Conservation (phyloP, 2,113 vertebrate genomes). For the Lagenorhynchus albirostris region DNA sequence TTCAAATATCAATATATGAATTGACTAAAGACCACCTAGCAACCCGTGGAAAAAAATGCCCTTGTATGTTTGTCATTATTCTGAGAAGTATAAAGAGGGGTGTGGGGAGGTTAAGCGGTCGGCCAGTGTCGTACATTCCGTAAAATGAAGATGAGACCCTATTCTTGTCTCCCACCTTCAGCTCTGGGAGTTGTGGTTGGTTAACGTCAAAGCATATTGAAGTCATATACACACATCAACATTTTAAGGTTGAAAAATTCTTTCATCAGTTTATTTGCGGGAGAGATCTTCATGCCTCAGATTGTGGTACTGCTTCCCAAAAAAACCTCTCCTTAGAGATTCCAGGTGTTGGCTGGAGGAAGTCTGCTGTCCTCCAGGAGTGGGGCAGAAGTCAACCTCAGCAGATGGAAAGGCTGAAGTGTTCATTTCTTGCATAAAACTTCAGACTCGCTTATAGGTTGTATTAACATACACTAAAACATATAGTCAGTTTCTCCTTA, state of each 20-base stretch:
- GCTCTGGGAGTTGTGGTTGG: rapidly evolving
- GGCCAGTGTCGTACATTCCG: rapidly evolving
- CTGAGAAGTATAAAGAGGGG: neutral
- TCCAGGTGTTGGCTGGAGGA: neutral
- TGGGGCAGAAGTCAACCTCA: neutral
- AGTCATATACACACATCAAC: neutral
- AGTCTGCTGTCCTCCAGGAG: neutral
- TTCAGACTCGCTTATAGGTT: neutral
- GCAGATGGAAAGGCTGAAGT: neutral
- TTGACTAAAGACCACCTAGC: rapidly evolving
- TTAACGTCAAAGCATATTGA: neutral
- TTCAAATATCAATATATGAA: neutral
- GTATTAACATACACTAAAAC: neutral
- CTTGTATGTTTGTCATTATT: neutral
- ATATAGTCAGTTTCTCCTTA: neutral
- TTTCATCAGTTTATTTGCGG: neutral
- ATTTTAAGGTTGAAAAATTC: neutral
- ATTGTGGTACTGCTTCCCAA: neutral
- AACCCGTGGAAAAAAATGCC: neutral
- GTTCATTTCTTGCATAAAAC: neutral
- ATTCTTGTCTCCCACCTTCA: neutral
- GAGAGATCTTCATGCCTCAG: neutral
- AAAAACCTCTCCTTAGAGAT: neutral
- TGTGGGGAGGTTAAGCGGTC: too few species aligned
- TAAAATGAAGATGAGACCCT: neutral